Evolutionary conservation across 1,140 invertebrate species (phyloP), one percentile per base, ranked within the genome.

Genomic region (Galleria mellonella): DNA sequence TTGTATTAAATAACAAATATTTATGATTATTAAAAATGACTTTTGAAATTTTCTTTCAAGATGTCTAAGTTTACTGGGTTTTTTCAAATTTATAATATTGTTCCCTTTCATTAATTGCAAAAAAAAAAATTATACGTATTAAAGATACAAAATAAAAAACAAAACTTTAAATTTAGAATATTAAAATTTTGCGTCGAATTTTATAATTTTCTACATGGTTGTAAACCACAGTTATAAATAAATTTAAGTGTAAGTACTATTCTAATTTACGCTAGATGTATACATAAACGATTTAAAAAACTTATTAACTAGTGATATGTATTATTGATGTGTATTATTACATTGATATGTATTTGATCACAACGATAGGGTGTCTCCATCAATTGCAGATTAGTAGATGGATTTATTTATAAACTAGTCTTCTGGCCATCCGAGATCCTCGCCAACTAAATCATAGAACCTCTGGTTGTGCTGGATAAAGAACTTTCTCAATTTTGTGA

Each of bases 381-480:
- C 10, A 6, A 11, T 32, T 61, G 48, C 33, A 51, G 32, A 28
- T 11, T 31, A n/a, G n/a, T n/a, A n/a, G n/a, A n/a, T n/a, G n/a
- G n/a, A n/a, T n/a, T n/a, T 42, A 43, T 53, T 37, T 51, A 40
- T 43, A 35, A 7, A 33, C 61, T 90, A 93, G 72, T 93, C 91
- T 66, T 94, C 93, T 10, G 94, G 94, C 96, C 96, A 97, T 12
- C 94, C 94, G 37, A 98, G 92, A 83, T 97, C 93, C 75, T 95
- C 92, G 6, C 96, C 95, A 9, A 98, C 92, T 69, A 98, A 91
- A 55, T 97, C 94, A 75, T 97, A 99, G 74, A 99, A 98, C 65
- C 94, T 92, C 70, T 96, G 93, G 88, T 99, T 99, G 86, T 97
- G 97, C 56, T 97, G 95, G 56, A 92, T 91, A 86, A 97, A 99